phyloP scores from a whole-genome alignment of 2,113 vertebrate species.

The Hystrix cristata region DNA sequence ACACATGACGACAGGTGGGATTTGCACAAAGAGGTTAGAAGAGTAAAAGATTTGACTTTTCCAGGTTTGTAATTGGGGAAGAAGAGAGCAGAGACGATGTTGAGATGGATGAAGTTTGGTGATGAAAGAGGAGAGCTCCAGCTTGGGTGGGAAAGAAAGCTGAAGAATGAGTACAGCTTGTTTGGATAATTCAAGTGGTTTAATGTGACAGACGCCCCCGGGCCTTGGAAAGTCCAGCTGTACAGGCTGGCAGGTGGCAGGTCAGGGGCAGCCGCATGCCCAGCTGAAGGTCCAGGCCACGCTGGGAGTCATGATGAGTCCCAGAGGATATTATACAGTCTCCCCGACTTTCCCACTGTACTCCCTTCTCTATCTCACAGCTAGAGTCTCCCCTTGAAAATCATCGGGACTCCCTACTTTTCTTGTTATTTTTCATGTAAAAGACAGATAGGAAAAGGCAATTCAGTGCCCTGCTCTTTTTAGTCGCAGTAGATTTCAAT shows the following conservation, averaged over 20 bases:
- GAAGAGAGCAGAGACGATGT: rapidly evolving
- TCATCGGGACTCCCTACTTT: not conserved
- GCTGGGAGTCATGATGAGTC: rapidly evolving
- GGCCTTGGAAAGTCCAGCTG: not conserved
- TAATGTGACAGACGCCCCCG: not conserved
- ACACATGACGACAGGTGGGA: not conserved
- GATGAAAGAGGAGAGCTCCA: rapidly evolving
- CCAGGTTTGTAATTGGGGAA: not conserved
- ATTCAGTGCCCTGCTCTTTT: slow-evolving; percentile 30
- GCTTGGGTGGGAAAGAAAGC: not conserved
- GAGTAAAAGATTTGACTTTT: not conserved
- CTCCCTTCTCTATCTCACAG: not conserved
- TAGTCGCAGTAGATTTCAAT: slow-evolving; percentile 70
- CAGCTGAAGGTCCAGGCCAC: not conserved
- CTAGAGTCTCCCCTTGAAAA: not conserved
- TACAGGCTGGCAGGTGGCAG: not conserved
- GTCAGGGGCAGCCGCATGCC: too few species aligned
- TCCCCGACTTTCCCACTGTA: rapidly evolving
- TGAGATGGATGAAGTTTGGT: not conserved
- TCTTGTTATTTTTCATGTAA: slow-evolving; percentile 72
- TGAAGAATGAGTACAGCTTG: not conserved
- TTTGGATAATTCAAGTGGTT: not conserved
- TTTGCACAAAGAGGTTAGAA: not conserved
- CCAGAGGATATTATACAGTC: rapidly evolving
- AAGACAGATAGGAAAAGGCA: slow-evolving; percentile 69